Base-by-base conservation (phyloP, 1,140 invertebrate genomes). In the Microplitis mediator region DNA sequence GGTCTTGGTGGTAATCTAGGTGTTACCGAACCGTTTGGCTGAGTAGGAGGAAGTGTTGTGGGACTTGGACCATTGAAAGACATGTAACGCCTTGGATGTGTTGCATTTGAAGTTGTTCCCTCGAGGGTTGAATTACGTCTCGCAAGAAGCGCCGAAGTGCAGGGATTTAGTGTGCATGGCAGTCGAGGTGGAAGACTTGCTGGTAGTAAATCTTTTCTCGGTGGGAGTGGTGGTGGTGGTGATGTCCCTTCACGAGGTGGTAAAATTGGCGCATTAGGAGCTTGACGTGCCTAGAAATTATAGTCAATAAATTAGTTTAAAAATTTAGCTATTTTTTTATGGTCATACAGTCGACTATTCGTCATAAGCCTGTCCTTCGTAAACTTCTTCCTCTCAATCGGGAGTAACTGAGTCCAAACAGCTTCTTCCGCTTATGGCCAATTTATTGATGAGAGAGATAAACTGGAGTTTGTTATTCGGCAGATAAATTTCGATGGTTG, bases 191-290 rank as follows among this genome's bases (percentile, higher is more conserved):
- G 89, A 77, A 82, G 78, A 36, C 78, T 87, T 76, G 78, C 77
- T 14, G 82, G 80, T 34, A 79, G 80, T 1, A 87, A 74, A 65
- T 90, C 88, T 34, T 86, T 80, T 70, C 91, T 84, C 13, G 91
- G 91, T 16, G 91, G 91, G 66, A 92, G 81, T 66, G 89, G 89
- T 3, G 91, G 91, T 34, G 91, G 91, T 31, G 91, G 91, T 14
- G 89, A 89, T 5, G 88, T 89, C 64, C 85, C 83, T 76, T 91
- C 90, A 71, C 89, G 82, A 13, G 91, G 89, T 32, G 91, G 90
- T 74, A 91, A 82, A 45, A 89, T 85, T 3, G 90, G 90, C 50
- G 90, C 89, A 76, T 90, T 90, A 23, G 89, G 88, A 23, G 89
- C 89, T 82, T 91, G 90, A 77, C 88, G 86, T 39, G 82, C 87